Evolutionary conservation across 2,797 vertebrate genomes (phyloP), one percentile per base, ranked within the genome.

Genomic region (Manis javanica): DNA sequence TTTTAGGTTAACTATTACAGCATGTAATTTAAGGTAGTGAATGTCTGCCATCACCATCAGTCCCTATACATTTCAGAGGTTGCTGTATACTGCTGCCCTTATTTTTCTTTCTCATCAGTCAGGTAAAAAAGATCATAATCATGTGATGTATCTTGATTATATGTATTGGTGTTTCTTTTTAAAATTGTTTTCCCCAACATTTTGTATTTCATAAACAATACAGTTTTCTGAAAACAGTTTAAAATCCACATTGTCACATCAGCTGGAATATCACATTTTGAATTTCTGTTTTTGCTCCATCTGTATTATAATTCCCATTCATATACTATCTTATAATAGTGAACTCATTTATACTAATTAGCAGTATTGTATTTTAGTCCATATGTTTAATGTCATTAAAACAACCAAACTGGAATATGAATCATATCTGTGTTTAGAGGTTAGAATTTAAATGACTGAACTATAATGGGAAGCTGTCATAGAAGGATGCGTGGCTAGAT

Each of bases 311-410:
- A 68, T 91, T 95, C 37, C 37, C 16, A 39, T 61, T 6, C 10
- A 46, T 79, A 55, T 83, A 59, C 53, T 63, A 78, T 74, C 55
- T 57, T 72, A 23, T 85, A 68, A 88, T 57, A 95, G 12, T 77
- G 46, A 94, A 84, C 71, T 95, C 23, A 53, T 94, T 92, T 95
- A 57, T 1, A 86, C 29, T 90, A 92, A 87, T 91, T 92, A 94
- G 15, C 63, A 91, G 66, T 68, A 49, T 87, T 42, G 14, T 95
- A 75, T 79, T 97, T 74, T 79, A 89, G 53, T 87, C 51, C 31
- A 49, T 77, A 90, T 91, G 85, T 95, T 1, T 89, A 93, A 72
- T 79, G 7, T 57, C 34, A 82, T 92, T 86, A 90, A 92, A 94
- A 64, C 68, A 91, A 95, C 63, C 29, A 66, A n/a, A 83, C 24